Conservation (phyloP, 1,140 invertebrate species). For the Aricia agestis region DNA sequence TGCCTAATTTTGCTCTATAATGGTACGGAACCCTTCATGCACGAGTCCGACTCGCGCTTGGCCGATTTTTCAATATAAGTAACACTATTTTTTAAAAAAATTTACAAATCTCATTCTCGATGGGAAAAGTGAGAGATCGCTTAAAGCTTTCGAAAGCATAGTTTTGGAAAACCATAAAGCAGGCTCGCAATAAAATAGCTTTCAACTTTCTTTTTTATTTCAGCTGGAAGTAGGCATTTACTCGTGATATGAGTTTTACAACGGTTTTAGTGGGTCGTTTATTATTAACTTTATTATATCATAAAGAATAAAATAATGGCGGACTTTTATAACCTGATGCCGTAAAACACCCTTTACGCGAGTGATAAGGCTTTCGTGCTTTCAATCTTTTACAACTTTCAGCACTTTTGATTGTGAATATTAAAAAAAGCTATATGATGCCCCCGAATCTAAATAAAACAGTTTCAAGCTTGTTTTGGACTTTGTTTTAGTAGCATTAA, state of each 20-base stretch:
- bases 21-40: too few relatives aligned
- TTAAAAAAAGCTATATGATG: not conserved
- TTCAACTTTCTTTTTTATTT: conserved; percentile 2
- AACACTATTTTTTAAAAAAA: too few relatives aligned
- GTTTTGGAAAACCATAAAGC: not conserved
- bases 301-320: conserved; percentile 70
- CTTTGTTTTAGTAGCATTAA: too few relatives aligned
- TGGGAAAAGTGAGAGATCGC: not conserved
- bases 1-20: too few relatives aligned
- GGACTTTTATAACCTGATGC: conserved; percentile 65
- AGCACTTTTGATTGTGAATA: not conserved
- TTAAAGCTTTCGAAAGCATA: not conserved
- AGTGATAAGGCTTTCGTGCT: conserved; percentile 49
- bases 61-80: too few relatives aligned
- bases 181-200: conserved; percentile 2
- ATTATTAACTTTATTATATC: conserved; percentile 68
- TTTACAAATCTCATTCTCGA: not conserved
- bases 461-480: too few relatives aligned
- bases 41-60: too few relatives aligned
- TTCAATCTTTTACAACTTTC: conserved; percentile 17
- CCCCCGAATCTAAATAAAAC: too few relatives aligned
- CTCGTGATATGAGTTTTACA: conserved; percentile 52
- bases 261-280: conserved; percentile 58
- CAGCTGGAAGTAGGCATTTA: conserved; percentile 6
- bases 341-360: conserved; percentile 68